phyloP scores from a whole-genome alignment of 2,797 vertebrate species.

The Gambusia yucatana region DNA sequence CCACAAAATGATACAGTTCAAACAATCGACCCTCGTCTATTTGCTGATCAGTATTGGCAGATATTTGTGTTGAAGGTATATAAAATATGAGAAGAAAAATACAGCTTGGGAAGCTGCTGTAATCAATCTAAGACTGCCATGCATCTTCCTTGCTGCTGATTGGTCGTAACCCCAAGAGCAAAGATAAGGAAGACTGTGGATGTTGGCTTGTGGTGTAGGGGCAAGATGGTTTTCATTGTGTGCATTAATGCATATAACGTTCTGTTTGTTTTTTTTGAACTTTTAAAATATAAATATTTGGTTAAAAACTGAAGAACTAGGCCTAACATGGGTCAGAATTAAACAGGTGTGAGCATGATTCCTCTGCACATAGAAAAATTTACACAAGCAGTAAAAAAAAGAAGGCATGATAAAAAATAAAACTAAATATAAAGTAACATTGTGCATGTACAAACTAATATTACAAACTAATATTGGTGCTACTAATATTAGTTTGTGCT shows the following conservation, averaged over 20 bases:
- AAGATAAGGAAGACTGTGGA: not conserved
- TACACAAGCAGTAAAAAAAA: not conserved
- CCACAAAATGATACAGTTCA: not conserved
- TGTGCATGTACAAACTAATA: not conserved
- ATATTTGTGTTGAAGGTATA: not conserved
- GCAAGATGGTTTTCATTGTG: not conserved
- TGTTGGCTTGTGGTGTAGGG: not conserved
- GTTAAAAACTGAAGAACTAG: not conserved
- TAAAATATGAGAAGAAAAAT: not conserved
- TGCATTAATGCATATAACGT: not conserved
- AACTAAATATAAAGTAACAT: not conserved
- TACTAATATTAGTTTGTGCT: not conserved
- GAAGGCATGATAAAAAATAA: not conserved
- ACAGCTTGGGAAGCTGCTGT: not conserved
- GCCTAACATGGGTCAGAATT: not conserved
- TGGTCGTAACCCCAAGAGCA: not conserved
- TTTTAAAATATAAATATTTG: not conserved
- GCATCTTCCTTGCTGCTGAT: not conserved
- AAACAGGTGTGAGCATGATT: not conserved
- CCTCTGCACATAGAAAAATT: not conserved
- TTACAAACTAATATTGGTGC: too few relatives aligned
- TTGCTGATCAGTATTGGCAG: not conserved
- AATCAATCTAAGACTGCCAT: not conserved
- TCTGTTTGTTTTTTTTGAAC: not conserved
- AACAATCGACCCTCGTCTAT: not conserved